phyloP scores from a whole-genome alignment of 2,797 vertebrate genomes.

The Cossypha caffra region DNA sequence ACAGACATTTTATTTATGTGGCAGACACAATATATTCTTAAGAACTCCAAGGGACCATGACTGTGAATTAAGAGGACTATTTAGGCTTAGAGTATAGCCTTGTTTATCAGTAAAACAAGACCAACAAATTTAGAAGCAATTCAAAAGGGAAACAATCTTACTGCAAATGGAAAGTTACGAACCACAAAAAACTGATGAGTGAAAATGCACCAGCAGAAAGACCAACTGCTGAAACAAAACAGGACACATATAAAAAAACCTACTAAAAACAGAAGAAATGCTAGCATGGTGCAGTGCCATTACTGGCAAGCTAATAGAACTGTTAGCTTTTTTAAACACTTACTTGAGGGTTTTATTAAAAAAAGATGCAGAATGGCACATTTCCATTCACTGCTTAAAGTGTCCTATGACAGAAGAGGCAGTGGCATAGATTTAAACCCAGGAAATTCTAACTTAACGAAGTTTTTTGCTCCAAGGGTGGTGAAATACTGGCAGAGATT shows the following conservation, averaged over 20 bases:
- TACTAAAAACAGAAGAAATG: neutral
- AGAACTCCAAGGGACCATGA: neutral
- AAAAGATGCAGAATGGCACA: neutral
- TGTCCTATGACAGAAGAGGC: neutral
- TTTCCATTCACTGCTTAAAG: neutral
- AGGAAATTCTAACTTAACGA: neutral
- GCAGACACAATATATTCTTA: neutral
- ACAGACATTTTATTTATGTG: neutral
- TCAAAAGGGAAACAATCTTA: neutral
- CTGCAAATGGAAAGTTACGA: neutral
- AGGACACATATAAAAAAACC: neutral
- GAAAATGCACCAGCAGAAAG: neutral
- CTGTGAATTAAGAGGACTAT: neutral
- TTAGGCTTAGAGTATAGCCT: neutral
- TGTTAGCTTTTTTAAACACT: neutral
- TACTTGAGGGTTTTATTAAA: neutral
- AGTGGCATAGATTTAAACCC: rapidly evolving
- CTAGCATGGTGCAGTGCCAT: neutral
- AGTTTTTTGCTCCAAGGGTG: neutral
- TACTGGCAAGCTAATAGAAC: neutral
- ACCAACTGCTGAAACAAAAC: neutral
- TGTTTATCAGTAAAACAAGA: neutral
- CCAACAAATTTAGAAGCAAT: neutral
- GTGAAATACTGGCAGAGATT: neutral
- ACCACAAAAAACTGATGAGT: neutral